Conservation (phyloP, 2,888 invertebrate species). For the Bombylius major region DNA sequence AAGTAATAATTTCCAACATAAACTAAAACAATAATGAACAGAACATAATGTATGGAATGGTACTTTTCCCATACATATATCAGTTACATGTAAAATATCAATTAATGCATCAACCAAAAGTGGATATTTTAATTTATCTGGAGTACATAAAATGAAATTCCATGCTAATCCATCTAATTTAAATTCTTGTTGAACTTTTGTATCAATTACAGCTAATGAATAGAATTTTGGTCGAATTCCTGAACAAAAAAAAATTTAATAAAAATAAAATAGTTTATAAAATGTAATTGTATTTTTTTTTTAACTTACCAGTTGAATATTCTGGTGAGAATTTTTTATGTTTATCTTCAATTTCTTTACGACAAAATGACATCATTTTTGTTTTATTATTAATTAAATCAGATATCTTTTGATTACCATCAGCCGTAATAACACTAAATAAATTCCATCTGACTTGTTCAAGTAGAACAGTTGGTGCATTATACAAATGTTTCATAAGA, state of each 20-base stretch:
- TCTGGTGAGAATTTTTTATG: constrained; percentile 47
- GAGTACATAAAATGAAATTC: constrained; percentile 86
- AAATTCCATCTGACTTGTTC: constrained; percentile 83
- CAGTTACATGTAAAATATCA: constrained; percentile 67
- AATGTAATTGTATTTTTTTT: not conserved
- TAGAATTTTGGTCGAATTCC: constrained; percentile 86
- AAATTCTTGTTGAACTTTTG: constrained; percentile 57
- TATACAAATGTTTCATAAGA: constrained; percentile 88
- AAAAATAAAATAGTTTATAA: not conserved
- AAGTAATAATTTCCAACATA: constrained; percentile 53
- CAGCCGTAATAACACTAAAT: constrained; percentile 49
- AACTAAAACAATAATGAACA: constrained; percentile 77
- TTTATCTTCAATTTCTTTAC: constrained; percentile 61
- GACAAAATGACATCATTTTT: constrained; percentile 55
- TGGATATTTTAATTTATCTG: constrained; percentile 82
- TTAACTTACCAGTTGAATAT: constrained; percentile 24
- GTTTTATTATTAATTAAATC: constrained; percentile 41
- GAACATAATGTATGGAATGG: constrained; percentile 59
- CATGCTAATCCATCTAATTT: constrained; percentile 87
- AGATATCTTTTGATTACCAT: constrained; percentile 41
- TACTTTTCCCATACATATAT: constrained; percentile 47
- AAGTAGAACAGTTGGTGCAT: constrained; percentile 72
- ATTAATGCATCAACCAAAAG: constrained; percentile 74
- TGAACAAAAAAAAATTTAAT: constrained; percentile 36
- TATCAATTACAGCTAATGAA: constrained; percentile 66